phyloP scores from a whole-genome alignment of 2,113 vertebrate species.

The Ctenomys sociabilis region DNA sequence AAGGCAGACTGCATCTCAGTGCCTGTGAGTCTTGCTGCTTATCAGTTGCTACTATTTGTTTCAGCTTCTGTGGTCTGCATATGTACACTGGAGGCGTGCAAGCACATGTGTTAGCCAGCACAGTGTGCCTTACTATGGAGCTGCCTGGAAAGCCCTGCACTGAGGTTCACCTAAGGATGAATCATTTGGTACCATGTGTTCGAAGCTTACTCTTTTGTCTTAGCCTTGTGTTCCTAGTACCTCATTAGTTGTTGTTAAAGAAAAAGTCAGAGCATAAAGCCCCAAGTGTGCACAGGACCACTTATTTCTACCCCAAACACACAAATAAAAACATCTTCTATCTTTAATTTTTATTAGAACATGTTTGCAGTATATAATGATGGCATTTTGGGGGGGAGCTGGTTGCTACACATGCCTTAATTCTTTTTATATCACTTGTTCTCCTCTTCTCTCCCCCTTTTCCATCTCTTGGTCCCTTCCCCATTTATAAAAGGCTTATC shows the following conservation, averaged over 20 bases:
- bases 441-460: not conserved
- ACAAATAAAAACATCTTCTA: not conserved
- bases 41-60: not conserved
- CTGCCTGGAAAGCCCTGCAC: not conserved
- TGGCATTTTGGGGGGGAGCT: not conserved
- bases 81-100: accelerated
- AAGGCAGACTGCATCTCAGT: no score
- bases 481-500: not conserved
- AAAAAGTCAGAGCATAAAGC: not conserved
- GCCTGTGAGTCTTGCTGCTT: not conserved
- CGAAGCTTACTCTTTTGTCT: not conserved
- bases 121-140: not conserved
- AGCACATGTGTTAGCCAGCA: not conserved
- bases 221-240: not conserved
- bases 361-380: not conserved
- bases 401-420: not conserved
- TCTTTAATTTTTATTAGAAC: not conserved
- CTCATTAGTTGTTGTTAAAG: not conserved
- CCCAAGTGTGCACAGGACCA: not conserved
- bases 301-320: not conserved
- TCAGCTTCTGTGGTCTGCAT: accelerated
- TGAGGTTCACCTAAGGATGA: no score
- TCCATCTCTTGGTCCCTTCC: not conserved
- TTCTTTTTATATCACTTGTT: not conserved
- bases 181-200: not conserved